Base-by-base conservation (phyloP, 1,140 invertebrate species). In the Drosophila lacteicornis region DNA sequence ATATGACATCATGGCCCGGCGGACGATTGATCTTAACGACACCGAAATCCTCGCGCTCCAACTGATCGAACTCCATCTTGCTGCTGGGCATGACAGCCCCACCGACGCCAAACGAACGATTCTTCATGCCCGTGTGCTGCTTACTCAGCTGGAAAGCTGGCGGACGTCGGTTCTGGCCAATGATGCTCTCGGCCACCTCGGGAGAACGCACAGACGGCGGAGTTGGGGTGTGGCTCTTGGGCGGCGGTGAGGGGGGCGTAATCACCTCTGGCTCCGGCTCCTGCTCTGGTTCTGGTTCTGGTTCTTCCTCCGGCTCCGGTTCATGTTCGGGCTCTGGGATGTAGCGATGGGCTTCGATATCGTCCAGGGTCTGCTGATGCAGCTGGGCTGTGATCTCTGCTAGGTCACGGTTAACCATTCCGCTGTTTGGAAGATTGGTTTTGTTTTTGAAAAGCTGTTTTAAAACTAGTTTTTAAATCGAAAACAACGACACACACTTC, bases 1-100 rank as follows among this genome's bases (percentile, higher is more conserved):
- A 83, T 17, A 65, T 67, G 11, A 73, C 42, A 1, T 91, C 82
- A 47, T 88, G 75, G n/a, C 90, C 91, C 42, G 84, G 53, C 25
- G 92, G 92, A 53, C 90, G 91, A 67, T 88, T 92, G 13, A 92
- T 92, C 61, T 93, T 93, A 0, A 92, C 88, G 1, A 92, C 77
- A 3, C 92, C 92, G 49, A 92, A 92, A 58, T 91, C 91, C 56
- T 92, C 91, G 27, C 88, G 79, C 53, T 81, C 80, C 67, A 80
- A 65, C 43, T 93, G 92, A 81, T 91, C 80, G 40, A 93, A 93
- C 57, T 93, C 92, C 91, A 93, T 93, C 71, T 91, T 93, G 46
- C 56, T 78, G 74, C 76, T 91, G 11, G 92, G 91, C 81, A 91
- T 88, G 1, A 93, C 92, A 9, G 91, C 91, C 61, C 85, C 84